Evolutionary conservation across 2,797 vertebrate species (phyloP), one percentile per base, ranked within the genome.

Genomic region (Petrocephalus sullivani): DNA sequence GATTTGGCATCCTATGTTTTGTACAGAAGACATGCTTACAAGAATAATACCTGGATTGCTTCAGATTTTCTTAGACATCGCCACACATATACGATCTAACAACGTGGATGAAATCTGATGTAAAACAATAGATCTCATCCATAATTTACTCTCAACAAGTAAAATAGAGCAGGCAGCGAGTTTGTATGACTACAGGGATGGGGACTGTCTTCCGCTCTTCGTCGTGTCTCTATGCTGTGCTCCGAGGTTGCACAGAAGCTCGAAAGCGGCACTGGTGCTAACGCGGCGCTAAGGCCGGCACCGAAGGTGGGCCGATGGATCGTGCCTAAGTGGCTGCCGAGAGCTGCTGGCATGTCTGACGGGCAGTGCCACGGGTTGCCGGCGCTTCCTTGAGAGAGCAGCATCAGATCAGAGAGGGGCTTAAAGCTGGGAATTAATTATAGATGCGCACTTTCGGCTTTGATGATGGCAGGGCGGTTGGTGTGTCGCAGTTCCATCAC

Each of bases 401-500:
- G 96, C 94, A 95, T 96, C 94, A 90, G 95, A 96, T 95, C 95
- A 93, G 92, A 92, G 71, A 92, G 93, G 94, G 94, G 95, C 96
- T 95, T 94, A 94, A 94, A 95, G 94, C 94, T 94, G 93, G 92
- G 95, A 95, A 96, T 97, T 96, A 96, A 97, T 97, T 96, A 97
- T 96, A 94, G 94, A 97, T 96, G 94, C 93, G 92, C 88, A 94
- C 95, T 93, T 95, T 93, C 95, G 95, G 95, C 95, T 96, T 95
- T 94, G 95, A 96, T 95, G 95, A 94, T 93, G 94, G 91, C 94
- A 94, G 95, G 92, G 93, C 94, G 93, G 89, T 93, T 93, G 94
- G 95, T 93, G 93, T 91, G 90, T 93, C 92, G 92, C 92, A 91
- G 93, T 95, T 90, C 93, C 93, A 91, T 93, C 95, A 93, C 94